Evolutionary conservation across 2,797 vertebrate species (phyloP), one percentile per base, ranked within the genome.

Genomic region (Hypotaenidia okinawae): DNA sequence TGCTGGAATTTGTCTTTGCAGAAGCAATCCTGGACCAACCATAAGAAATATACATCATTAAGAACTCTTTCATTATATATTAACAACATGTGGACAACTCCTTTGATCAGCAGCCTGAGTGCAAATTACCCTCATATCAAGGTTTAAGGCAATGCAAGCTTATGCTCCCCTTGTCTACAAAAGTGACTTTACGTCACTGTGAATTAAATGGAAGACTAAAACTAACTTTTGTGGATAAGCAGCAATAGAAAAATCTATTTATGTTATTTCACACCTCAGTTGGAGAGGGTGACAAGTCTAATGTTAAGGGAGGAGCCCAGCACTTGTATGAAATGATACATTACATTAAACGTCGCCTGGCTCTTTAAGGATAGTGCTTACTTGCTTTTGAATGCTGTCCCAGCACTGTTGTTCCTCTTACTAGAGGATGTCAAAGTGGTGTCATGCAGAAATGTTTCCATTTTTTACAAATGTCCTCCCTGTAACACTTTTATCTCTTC

Each of bases 41-140:
- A 37, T 8, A 21, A 67, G 83, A 91, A 91, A 87, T 33, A 84
- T 24, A 43, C 52, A 75, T 74, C 67, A 63, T 92, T 95, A 95
- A 94, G 63, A 95, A 78, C 27, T 72, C 61, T 89, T 80, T 92
- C 43, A 6, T 87, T 91, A 80, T 83, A 30, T 88, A 78, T 96
- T 95, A 96, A 88, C 62, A 82, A 37, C 64, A 62, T 55, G 62
- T 84, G 79, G 67, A 80, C 87, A 87, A 73, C 64, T 93, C 70
- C 88, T 95, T 95, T 96, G 70, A 94, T 93, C 85, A 83, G 33
- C 37, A 85, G 45, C 35, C 77, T 89, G 70, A 89, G 62, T 62
- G 62, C 69, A 93, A 91, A 88, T 87, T 57, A 64, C n/a, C n/a
- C 52, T 76, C 30, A 35, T 90, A 68, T 58, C 52, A 81, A 91